Evolutionary conservation across 2,797 vertebrate species (phyloP).

Genomic region (Morelia viridis): DNA sequence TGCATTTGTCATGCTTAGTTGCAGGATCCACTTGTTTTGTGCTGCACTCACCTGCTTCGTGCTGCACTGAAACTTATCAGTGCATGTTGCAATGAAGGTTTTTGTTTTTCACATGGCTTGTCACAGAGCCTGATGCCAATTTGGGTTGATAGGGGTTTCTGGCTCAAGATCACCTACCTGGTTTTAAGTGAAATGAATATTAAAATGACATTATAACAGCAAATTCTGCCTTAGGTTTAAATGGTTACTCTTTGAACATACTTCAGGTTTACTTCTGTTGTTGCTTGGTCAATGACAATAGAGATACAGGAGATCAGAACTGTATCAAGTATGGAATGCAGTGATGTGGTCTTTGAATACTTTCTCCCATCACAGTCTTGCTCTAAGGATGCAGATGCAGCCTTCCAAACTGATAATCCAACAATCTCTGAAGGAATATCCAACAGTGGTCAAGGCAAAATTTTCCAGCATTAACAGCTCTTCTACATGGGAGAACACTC

Average conservation of each 20-base stretch:
- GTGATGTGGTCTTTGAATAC: not conserved
- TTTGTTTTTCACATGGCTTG: not conserved
- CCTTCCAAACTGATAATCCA: no score
- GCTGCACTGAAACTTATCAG: not conserved
- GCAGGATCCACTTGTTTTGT: not conserved
- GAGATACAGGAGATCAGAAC: not conserved
- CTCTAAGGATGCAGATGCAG: no score
- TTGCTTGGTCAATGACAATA: conserved; percentile 19
- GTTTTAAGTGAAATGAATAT: not conserved
- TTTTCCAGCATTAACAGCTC: no score
- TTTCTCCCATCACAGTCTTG: no score
- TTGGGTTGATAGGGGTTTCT: not conserved
- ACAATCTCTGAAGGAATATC: no score
- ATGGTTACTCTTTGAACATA: not conserved
- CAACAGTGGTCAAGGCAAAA: no score
- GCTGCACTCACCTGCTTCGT: not conserved
- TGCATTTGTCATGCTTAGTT: not conserved
- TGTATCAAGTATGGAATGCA: not conserved
- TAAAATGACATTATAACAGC: not conserved
- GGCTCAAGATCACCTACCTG: not conserved
- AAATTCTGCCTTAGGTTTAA: not conserved
- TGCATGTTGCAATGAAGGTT: not conserved
- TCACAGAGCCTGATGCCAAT: not conserved
- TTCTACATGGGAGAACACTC: no score
- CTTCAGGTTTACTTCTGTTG: not conserved